Evolutionary conservation across 2,113 vertebrate genomes (phyloP).

Genomic region (Onychostruthus taczanowskii): DNA sequence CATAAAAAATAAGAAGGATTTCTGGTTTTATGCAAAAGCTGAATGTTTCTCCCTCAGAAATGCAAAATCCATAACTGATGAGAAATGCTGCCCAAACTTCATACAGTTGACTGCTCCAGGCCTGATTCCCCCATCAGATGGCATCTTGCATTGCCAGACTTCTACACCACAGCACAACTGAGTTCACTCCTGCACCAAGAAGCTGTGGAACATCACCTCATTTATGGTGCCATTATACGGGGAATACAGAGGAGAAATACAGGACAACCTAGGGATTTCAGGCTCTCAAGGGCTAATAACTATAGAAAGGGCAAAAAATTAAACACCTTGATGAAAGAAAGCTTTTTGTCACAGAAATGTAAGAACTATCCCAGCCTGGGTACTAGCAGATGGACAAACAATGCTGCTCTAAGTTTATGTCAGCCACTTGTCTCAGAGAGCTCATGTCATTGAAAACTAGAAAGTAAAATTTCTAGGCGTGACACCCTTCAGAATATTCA

Average conservation of each 20-base stretch:
- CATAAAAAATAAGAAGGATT: background rate
- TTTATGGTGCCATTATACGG: background rate
- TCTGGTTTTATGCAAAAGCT: background rate
- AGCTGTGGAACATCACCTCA: background rate
- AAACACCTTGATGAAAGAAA: background rate
- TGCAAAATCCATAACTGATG: background rate
- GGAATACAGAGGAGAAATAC: background rate
- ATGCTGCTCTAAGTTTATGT: background rate
- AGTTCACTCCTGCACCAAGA: background rate
- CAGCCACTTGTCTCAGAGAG: background rate
- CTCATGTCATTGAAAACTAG: background rate
- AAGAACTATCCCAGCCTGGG: background rate
- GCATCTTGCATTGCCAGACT: background rate
- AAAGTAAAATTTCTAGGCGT: background rate
- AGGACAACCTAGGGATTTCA: background rate
- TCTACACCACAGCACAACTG: fast-evolving
- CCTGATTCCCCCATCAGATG: background rate
- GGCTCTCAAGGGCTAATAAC: background rate
- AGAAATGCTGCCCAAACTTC: background rate
- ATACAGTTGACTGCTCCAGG: background rate
- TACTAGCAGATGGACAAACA: background rate
- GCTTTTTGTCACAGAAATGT: background rate
- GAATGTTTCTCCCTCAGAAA: background rate
- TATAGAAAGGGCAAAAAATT: background rate
- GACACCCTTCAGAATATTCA: background rate